Evolutionary conservation across 2,797 vertebrate genomes (phyloP), one percentile per base, ranked within the genome.

Genomic region (Potorous gilbertii): DNA sequence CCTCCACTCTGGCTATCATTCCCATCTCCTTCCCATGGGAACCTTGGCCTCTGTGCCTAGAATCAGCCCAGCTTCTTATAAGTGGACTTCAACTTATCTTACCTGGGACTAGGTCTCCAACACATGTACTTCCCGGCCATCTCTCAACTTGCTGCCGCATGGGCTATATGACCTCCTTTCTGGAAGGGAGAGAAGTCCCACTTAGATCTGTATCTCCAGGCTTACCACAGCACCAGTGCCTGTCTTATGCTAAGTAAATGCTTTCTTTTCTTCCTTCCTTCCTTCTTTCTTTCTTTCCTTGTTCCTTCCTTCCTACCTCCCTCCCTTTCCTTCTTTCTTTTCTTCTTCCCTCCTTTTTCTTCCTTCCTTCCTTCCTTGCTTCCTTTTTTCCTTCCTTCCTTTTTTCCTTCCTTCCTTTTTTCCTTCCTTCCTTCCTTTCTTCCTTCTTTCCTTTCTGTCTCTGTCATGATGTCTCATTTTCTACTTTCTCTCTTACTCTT

Each of bases 331-430:
- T 34, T 13, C 11, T 12, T 34, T 8, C 1, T 31, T 59, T 57
- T 0, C 57, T 34, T 3, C 13, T 1, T 11, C 12, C 11, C 34
- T 14, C 13, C 5, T 62, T 3, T 14, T 6, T 1, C 12, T 4
- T 12, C 29, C 12, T 34, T 4, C 29, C 34, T 21, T 0, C 31
- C 31, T 3, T 1, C n/a, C 2, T 40, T 0, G 5, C 9, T 12
- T 2, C n/a, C 8, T 40, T 0, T 8, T 1, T 8, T 10, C 6
- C 24, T 3, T 16, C 4, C 0, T 31, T 28, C 0, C 9, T 29
- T 28, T 3, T 1, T 1, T 10, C 1, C 0, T 5, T 21, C 5
- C 1, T 0, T 21, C 24, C 1, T 8, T 21, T 21, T 1, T 5
- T 27, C 56, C 8, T 21, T 24, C 16, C 24, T 21, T 6, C 14